Evolutionary conservation across 30 jellyfish, hydroid and myxozoan species (phyloP), one percentile per base, ranked within the genome.

Genomic region (Cassiopea andromeda): DNA sequence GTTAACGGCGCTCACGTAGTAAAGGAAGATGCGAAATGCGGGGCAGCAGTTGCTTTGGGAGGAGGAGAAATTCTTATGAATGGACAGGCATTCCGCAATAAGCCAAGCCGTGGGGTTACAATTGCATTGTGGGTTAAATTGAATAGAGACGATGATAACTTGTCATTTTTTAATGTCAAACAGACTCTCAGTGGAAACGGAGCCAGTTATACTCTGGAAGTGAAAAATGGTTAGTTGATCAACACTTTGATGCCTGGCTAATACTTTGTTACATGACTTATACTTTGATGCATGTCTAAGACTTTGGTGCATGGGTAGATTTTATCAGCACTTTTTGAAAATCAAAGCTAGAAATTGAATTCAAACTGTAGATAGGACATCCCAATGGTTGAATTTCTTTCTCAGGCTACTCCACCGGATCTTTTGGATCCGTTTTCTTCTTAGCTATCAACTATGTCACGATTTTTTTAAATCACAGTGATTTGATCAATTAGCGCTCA

Each of bases 91-190:
- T 84, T 96, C 49, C 77, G 80, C 44, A 85, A 92, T 69, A 91
- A 91, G 79, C 96, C 96, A 17, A 69, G 87, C 64, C 94, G 77
- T 48, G 97, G 97, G 15, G 88, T 96, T 38, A 96, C 98, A 15
- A 90, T 96, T 46, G 99, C 99, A 48, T 61, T 96, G 98, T 96
- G 99, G 99, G 97, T 96, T 46, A 96, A 92, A 64, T 90, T 96
- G 77, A 92, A 79, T 46, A 81, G 92, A 10, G 99, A 96, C 50
- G 98, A 87, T 43, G 97, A 92, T n/a, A 88, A 92, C 77, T 69
- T 96, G 48, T 84, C 97, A 5, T 88, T 96, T 50, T 96, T 96
- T 91, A 89, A 85, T 72, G 97, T 96, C 69, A 93, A 91, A 38
- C 89, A 75, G n/a, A 80, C 97, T 13, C 50, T 80, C 48, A 97